Percentiles rank a stretch among this genome's conserved stretches.
Evolutionary conservation across 2,113 vertebrate genomes (phyloP).

Genomic region (Verasper variegatus): DNA sequence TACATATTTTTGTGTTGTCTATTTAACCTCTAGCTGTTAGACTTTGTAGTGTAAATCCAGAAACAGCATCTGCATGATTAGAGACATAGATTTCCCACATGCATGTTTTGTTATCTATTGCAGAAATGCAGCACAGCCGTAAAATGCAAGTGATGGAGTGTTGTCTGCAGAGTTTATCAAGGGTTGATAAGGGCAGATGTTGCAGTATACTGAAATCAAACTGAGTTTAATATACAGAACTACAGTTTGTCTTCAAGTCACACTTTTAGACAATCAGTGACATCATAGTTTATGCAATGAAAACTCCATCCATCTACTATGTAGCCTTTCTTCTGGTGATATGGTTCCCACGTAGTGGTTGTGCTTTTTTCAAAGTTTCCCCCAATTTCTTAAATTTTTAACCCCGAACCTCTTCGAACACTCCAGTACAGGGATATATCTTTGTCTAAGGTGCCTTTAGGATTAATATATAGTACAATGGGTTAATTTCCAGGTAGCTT

Average conservation of each 20-base stretch:
- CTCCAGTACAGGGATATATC: constrained; percentile 56
- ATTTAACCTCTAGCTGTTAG: constrained; percentile 35
- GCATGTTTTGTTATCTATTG: constrained; percentile 54
- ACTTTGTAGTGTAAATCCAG: constrained; percentile 32
- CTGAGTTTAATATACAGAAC: constrained; percentile 20
- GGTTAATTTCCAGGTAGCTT: constrained; percentile 54
- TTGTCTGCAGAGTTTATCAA: constrained; percentile 6
- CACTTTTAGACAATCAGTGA: constrained; percentile 67
- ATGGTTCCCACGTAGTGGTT: constrained; percentile 48
- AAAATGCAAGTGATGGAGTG: constrained; percentile 9
- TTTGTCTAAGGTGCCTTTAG: constrained; percentile 78
- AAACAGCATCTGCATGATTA: constrained; percentile 62
- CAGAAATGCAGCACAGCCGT: constrained; percentile 17
- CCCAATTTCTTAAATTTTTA: constrained; percentile 9
- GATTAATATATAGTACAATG: constrained; percentile 38
- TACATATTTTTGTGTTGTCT: constrained; percentile 56
- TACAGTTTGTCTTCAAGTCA: constrained; percentile 33
- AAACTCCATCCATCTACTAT: constrained; percentile 40
- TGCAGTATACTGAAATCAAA: constrained; percentile 34
- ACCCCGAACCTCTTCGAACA: constrained; percentile 43
- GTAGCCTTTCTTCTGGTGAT: constrained; percentile 54
- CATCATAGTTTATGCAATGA: constrained; percentile 62
- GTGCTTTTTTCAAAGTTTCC: constrained; percentile 36
- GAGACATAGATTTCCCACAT: constrained; percentile 14
- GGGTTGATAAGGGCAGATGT: constrained; percentile 6